Percentiles rank a stretch among this genome's conserved stretches.
These are phyloP conservation scores for Adineta ricciae DNA, from an alignment of 2,888 invertebrate genomes.

Conservation along the genomic window DNA sequence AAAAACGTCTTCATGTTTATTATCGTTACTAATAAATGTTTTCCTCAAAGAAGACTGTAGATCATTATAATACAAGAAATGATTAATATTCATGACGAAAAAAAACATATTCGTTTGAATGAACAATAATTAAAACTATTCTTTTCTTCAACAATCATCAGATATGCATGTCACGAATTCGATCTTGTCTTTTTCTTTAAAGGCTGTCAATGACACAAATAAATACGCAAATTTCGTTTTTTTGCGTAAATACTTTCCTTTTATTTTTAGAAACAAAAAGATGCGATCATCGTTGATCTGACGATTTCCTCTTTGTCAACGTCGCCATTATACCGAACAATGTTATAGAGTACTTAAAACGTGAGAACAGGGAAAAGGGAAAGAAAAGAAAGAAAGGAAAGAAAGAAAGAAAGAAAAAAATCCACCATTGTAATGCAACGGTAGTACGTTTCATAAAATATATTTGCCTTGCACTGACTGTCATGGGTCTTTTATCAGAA, in stretches of 20 bases:
- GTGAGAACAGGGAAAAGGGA: neutral
- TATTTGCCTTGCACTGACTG: neutral
- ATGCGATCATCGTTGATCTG: too few species aligned
- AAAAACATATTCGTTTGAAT: neutral
- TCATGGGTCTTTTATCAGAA: conserved; percentile 85
- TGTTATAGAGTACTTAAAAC: neutral
- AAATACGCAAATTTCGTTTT: neutral
- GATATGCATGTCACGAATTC: neutral
- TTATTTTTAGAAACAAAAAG: too few species aligned
- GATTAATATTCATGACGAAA: neutral
- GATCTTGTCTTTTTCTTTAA: neutral
- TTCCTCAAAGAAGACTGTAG: too few species aligned
- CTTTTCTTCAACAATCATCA: neutral
- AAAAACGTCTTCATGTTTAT: neutral
- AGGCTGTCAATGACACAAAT: neutral
- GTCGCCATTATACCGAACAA: too few species aligned
- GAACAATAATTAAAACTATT: neutral
- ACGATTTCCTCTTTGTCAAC: too few species aligned
- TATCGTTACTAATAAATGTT: too few species aligned
- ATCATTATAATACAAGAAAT: neutral
- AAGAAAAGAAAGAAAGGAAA: neutral
- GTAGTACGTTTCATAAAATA: neutral
- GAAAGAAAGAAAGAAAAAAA: neutral
- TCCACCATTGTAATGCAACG: neutral
- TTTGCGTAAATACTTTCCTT: neutral